Base-by-base conservation (phyloP, 2,888 invertebrate genomes). In the Operophtera brumata region DNA sequence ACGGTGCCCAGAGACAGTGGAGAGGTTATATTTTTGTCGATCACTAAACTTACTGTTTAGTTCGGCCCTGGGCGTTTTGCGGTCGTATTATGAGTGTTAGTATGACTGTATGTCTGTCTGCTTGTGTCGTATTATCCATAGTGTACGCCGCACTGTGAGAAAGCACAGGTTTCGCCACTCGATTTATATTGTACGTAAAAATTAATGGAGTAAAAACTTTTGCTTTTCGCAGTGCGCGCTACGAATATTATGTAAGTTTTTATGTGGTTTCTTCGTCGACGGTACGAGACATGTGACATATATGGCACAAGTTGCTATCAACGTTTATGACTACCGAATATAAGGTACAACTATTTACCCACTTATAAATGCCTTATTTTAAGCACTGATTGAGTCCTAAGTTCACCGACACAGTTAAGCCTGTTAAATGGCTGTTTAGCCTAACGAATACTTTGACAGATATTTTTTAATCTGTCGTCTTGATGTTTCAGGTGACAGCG, bases 171-270 rank as follows among this genome's bases (percentile, higher is more conserved):
- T 20, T 20, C 20, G 2, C 20, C 4, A 4, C 2, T 30, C 3
- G 9, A 30, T 9, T 30, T 30, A 8, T 9, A 13, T 13, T 44
- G 41, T 43, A 44, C 9, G 48, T 52, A 44, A 51, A 34, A 51
- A 20, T 20, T 2, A 20, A 20, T 20, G 2, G 20, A 20, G 4
- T 4, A 20, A 20, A 30, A 30, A 30, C 1, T 42, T 55, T 39
- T 77, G 80, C 73, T 78, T 78, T 71, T 77, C 66, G 73, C 77
- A 77, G 75, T 75, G 49, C 74, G 72, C 73, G 80, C 80, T 77
- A 69, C 75, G 71, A 69, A 64, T 58, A 57, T 57, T 61, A 64
- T 67, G 58, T 82, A 75, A 77, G 73, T 47, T 47, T 55, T 55
- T 54, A 63, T 57, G 65, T 65, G 73, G 65, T 65, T 66, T 63